Conservation (phyloP, 2,888 invertebrate genomes). For the Stramonita haemastoma region DNA sequence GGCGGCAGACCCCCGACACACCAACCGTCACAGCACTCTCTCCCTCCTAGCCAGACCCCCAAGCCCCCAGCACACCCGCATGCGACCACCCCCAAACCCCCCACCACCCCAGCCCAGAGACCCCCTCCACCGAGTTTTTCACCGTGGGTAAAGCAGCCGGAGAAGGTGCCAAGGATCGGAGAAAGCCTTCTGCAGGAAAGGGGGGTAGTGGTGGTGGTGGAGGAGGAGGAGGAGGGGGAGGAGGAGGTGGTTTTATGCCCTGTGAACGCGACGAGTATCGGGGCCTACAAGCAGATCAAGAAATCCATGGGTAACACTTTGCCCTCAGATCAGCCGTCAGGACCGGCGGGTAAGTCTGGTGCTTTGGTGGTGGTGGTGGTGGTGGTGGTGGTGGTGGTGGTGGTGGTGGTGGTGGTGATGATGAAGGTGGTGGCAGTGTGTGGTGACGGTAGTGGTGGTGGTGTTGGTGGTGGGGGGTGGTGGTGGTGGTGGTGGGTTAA, state of each 20-base stretch:
- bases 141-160: conserved; percentile 3
- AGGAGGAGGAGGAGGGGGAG: conserved; percentile 9
- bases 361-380: background rate
- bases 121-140: conserved; percentile 19
- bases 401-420: conserved; percentile 2
- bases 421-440: too few species aligned
- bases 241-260: conserved; percentile 43
- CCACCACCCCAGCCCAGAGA: background rate
- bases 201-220: conserved; percentile 27
- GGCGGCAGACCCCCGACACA: background rate
- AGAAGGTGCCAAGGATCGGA: conserved; percentile 13
- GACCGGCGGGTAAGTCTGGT: background rate
- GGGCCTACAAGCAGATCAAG: conserved; percentile 69
- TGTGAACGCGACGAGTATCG: conserved; percentile 66
- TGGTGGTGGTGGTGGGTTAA: too few species aligned
- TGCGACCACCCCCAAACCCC: background rate
- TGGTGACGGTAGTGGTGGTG: background rate
- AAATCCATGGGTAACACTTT: conserved; percentile 40
- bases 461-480: background rate
- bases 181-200: conserved; percentile 16
- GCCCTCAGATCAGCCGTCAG: background rate
- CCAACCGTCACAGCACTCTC: conserved; percentile 1
- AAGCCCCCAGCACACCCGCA: background rate
- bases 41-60: background rate
- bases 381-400: too few species aligned